Evolutionary conservation across 2,113 vertebrate species (phyloP).

Genomic region (Tragelaphus scriptus): DNA sequence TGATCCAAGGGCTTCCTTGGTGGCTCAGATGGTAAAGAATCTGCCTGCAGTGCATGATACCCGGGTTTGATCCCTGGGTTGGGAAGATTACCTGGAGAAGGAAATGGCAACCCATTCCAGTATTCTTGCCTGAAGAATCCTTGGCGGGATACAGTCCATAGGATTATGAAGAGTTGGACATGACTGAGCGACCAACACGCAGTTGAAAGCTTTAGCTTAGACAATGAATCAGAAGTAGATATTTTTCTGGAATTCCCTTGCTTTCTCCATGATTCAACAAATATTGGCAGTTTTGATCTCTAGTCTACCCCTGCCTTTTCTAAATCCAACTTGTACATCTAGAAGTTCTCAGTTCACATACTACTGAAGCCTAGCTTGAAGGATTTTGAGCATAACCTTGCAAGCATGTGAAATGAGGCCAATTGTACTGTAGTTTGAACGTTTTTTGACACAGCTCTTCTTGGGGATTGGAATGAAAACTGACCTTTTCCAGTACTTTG

Average conservation of each 20-base stretch:
- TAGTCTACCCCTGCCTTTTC: neutral
- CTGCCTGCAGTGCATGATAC: neutral
- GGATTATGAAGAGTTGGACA: neutral
- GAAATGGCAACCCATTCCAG: neutral
- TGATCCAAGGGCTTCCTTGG: neutral
- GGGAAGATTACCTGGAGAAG: neutral
- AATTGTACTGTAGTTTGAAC: neutral
- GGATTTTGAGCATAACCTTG: neutral
- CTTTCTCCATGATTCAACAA: neutral
- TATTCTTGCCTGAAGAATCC: neutral
- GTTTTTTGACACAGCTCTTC: neutral
- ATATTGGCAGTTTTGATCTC: neutral
- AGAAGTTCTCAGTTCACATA: neutral
- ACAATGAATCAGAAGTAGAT: neutral
- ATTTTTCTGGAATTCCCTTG: neutral
- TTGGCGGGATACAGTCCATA: neutral
- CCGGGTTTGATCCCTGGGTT: neutral
- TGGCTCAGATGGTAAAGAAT: neutral
- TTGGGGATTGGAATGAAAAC: neutral
- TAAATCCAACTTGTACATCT: neutral
- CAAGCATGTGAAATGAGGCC: neutral
- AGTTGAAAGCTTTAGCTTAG: neutral
- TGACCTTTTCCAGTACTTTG: neutral
- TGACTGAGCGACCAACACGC: neutral
- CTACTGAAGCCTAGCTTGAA: neutral